Percentiles rank a stretch among this genome's conserved stretches.
Evolutionary conservation across 2,888 invertebrate species (phyloP).

Genomic region (Nephrocerus scutellatus): DNA sequence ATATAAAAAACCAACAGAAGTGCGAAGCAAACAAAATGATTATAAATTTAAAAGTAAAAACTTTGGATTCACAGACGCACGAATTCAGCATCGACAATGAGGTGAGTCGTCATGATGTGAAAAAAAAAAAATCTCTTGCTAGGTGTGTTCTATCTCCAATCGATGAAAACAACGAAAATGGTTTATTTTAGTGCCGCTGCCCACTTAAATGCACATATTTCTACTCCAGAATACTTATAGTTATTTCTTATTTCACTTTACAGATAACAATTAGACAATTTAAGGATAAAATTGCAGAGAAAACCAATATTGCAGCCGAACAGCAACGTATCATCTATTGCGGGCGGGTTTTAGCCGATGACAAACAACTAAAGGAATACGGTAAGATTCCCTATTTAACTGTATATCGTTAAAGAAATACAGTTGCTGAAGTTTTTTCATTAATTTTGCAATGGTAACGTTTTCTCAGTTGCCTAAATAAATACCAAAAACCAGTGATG

Average conservation of each 20-base stretch:
- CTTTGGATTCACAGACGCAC: constrained; percentile 81
- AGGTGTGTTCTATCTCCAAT: background rate
- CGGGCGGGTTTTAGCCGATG: constrained; percentile 88
- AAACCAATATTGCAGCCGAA: constrained; percentile 71
- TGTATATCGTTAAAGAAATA: no score
- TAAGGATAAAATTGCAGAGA: constrained; percentile 69
- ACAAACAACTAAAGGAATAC: constrained; percentile 75
- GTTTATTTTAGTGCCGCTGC: no score
- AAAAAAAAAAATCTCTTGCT: constrained; percentile 1
- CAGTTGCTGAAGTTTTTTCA: no score
- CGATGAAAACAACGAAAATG: no score
- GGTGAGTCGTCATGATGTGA: constrained; percentile 55
- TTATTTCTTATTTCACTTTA: constrained; percentile 11
- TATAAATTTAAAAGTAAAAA: constrained; percentile 81
- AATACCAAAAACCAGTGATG: no score
- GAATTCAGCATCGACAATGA: constrained; percentile 74
- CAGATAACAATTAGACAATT: constrained; percentile 76
- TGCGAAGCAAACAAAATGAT: constrained; percentile 35
- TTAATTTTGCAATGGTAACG: no score
- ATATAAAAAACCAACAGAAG: constrained; percentile 4
- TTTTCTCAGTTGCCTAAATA: no score
- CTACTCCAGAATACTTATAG: background rate
- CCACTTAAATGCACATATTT: background rate
- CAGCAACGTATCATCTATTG: constrained; percentile 89
- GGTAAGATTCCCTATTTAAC: no score